Conservation (phyloP, 2,797 vertebrate species). For the Bufotes viridis region DNA sequence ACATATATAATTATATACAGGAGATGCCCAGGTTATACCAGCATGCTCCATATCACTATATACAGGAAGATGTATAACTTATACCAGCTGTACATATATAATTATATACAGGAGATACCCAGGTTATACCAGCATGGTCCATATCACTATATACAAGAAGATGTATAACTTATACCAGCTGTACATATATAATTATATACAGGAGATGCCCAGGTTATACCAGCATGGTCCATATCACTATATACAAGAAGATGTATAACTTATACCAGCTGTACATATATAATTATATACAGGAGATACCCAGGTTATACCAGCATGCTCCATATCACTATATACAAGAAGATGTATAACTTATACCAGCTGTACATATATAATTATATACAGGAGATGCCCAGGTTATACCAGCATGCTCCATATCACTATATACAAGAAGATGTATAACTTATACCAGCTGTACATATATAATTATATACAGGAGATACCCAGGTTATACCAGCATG, state of each 20-base stretch:
- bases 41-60: no score
- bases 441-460: background rate
- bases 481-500: background rate
- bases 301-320: background rate
- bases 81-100: background rate
- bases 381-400: background rate
- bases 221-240: background rate
- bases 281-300: background rate
- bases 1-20: background rate
- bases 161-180: background rate
- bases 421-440: no score
- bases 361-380: background rate
- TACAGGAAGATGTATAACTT: background rate
- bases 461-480: background rate
- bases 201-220: background rate
- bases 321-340: background rate
- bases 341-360: background rate
- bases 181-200: background rate
- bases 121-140: background rate
- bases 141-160: background rate
- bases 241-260: no score
- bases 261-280: background rate
- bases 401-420: background rate
- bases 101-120: background rate
- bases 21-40: background rate